phyloP scores from a whole-genome alignment of 2,113 vertebrate species.

The Jacana jacana region DNA sequence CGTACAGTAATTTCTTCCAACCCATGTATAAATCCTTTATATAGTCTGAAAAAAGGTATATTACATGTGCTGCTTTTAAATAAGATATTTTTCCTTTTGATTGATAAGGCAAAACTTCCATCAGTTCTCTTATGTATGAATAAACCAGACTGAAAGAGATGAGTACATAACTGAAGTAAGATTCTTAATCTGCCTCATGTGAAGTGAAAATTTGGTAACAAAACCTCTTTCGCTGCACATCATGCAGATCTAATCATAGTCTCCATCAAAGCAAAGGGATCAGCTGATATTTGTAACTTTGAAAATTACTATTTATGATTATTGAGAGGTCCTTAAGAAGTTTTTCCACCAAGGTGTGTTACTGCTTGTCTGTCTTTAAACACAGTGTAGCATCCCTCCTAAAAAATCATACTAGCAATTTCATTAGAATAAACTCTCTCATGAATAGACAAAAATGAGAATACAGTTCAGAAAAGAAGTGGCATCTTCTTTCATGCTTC shows the following conservation, averaged over 20 bases:
- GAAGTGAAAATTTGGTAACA: neutral
- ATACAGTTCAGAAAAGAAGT: neutral
- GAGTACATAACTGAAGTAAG: neutral
- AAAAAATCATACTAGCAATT: neutral
- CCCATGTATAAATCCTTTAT: neutral
- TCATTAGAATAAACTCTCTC: neutral
- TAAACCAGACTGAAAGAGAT: neutral
- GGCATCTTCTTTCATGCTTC: neutral
- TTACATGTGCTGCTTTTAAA: neutral
- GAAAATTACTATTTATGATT: neutral
- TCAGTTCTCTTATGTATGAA: neutral
- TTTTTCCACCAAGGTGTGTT: neutral
- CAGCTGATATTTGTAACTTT: neutral
- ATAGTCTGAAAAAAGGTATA: neutral
- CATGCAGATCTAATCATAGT: neutral
- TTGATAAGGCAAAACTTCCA: neutral
- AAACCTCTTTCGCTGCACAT: neutral
- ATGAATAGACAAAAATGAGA: neutral
- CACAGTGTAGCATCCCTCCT: neutral
- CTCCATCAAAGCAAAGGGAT: neutral
- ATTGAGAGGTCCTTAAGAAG: neutral
- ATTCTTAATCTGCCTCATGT: neutral
- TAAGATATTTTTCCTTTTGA: neutral
- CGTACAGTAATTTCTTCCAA: neutral
- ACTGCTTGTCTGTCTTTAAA: neutral